Evolutionary conservation across 2,797 vertebrate genomes (phyloP).

Genomic region (Sparidentex hasta): DNA sequence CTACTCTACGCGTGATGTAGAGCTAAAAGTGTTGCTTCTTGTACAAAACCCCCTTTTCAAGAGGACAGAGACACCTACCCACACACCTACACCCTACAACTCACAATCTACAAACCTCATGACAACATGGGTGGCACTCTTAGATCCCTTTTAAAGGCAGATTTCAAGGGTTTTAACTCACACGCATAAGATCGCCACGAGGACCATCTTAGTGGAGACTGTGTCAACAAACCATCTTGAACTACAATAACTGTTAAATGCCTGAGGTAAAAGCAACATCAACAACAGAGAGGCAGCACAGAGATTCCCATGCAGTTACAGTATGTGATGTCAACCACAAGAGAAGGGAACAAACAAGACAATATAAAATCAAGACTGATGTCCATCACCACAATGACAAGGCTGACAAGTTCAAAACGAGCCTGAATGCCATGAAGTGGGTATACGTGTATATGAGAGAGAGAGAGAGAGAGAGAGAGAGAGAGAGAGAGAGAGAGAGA

Average conservation of each 20-base stretch:
- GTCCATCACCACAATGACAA: conserved; percentile 49
- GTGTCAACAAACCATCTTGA: neutral
- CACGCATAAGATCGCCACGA: neutral
- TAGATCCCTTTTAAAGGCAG: no score
- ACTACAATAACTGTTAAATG: neutral
- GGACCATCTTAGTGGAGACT: neutral
- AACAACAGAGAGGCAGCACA: conserved; percentile 3
- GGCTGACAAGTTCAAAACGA: conserved; percentile 45
- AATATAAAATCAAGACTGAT: conserved; percentile 53
- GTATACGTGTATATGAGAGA: neutral
- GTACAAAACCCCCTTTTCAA: neutral
- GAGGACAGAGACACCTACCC: no score
- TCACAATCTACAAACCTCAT: no score
- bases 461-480: neutral
- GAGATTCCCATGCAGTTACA: neutral
- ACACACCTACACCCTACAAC: no score
- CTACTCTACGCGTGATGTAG: neutral
- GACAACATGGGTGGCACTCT: no score
- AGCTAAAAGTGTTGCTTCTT: neutral
- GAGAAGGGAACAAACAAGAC: conserved; percentile 11
- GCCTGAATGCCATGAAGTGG: neutral
- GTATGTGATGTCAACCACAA: neutral
- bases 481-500: no score
- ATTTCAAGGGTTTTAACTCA: no score
- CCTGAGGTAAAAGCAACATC: conserved; percentile 16